Conservation (phyloP, 2,888 invertebrate species). For the Elysia crispata region DNA sequence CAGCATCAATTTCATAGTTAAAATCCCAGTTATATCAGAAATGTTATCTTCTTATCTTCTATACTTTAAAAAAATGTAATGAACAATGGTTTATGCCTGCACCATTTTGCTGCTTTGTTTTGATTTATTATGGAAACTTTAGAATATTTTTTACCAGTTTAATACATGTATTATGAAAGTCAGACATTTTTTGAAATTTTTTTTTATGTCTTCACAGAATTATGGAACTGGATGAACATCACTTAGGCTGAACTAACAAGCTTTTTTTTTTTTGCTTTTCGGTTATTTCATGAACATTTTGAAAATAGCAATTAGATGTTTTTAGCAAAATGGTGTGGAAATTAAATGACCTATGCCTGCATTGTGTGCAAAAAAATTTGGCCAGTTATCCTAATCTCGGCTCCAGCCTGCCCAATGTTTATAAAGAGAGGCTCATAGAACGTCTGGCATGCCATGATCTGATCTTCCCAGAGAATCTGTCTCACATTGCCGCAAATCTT, state of each 20-base stretch:
- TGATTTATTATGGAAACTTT: too few species aligned
- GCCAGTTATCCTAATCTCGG: constrained; percentile 62
- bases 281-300: background rate
- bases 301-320: background rate
- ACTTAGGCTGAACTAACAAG: background rate
- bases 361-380: constrained; percentile 63
- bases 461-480: constrained; percentile 59
- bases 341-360: constrained; percentile 67
- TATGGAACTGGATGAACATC: too few species aligned
- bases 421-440: constrained; percentile 70
- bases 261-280: background rate
- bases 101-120: too few species aligned
- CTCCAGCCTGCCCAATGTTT: constrained; percentile 62
- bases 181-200: too few species aligned
- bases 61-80: too few species aligned
- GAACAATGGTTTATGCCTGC: too few species aligned
- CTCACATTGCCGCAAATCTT: constrained; percentile 62
- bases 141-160: too few species aligned
- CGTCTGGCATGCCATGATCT: constrained; percentile 67
- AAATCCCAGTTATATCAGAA: too few species aligned
- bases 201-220: too few species aligned
- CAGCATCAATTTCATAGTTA: too few species aligned
- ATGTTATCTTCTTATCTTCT: too few species aligned
- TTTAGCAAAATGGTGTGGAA: constrained; percentile 63
- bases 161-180: too few species aligned